Conservation (phyloP, 2,888 invertebrate species). For the Lacanobia oleracea region DNA sequence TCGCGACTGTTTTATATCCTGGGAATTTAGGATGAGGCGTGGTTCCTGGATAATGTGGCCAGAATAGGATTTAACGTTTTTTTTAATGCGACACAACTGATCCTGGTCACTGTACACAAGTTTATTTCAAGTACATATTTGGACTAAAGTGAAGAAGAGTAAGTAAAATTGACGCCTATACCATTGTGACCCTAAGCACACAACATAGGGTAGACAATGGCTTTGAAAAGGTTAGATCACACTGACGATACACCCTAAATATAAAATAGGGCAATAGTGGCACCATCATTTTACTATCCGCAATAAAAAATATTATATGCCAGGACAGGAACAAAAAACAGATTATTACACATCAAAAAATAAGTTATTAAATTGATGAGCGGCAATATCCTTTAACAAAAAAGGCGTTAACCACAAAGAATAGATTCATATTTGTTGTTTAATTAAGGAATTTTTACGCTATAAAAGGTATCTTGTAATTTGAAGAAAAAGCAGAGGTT, state of each 20-base stretch:
- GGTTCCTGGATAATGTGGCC: slow-evolving; percentile 13
- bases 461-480: slow-evolving; percentile 82
- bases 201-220: slow-evolving; percentile 1
- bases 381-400: slow-evolving; percentile 83
- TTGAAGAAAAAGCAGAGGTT: slow-evolving; percentile 63
- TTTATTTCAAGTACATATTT: background rate
- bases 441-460: slow-evolving; percentile 88
- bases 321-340: slow-evolving; percentile 70
- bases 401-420: slow-evolving; percentile 85
- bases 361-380: slow-evolving; percentile 86
- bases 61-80: background rate
- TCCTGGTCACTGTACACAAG: background rate
- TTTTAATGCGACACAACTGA: too few species aligned
- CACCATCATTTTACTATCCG: slow-evolving; percentile 50
- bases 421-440: slow-evolving; percentile 84
- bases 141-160: background rate
- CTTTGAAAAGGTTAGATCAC: slow-evolving; percentile 24
- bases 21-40: slow-evolving; percentile 45
- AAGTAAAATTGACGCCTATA: background rate
- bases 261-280: slow-evolving; percentile 43
- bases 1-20: slow-evolving; percentile 66
- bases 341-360: slow-evolving; percentile 80
- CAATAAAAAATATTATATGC: slow-evolving; percentile 60
- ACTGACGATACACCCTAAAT: slow-evolving; percentile 14
- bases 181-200: background rate